Conservation (phyloP, 1,140 invertebrate genomes). For the Diplogasteroides magnus region DNA sequence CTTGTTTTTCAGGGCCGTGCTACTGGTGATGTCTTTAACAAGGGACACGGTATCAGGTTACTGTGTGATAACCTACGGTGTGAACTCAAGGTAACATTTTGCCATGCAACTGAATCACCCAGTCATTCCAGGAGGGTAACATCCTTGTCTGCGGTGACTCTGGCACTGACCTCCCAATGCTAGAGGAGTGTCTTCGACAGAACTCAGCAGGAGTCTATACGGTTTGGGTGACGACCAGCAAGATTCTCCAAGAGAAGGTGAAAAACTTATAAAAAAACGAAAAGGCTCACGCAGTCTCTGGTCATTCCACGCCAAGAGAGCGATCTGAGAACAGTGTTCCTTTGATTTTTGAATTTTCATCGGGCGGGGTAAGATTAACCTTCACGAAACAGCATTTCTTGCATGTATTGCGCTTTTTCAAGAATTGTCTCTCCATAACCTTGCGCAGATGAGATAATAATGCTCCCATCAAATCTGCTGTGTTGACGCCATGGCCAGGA, state of each 20-base stretch:
- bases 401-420: constrained; percentile 1
- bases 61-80: constrained; percentile 47
- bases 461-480: too few relatives aligned
- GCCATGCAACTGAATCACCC: background rate
- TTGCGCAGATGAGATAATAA: background rate
- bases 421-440: background rate
- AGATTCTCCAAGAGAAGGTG: constrained; percentile 30
- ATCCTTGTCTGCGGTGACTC: constrained; percentile 36
- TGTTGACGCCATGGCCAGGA: too few relatives aligned
- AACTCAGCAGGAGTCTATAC: constrained; percentile 33
- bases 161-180: constrained; percentile 36
- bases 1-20: constrained; percentile 14
- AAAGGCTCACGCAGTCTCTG: too few relatives aligned
- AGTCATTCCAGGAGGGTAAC: constrained; percentile 26
- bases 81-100: constrained; percentile 32
- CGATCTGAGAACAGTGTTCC: too few relatives aligned
- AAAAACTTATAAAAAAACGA: too few relatives aligned
- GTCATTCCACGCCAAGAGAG: too few relatives aligned
- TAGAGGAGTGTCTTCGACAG: constrained; percentile 27
- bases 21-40: constrained; percentile 50
- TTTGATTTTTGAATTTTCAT: too few relatives aligned
- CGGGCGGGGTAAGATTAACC: too few relatives aligned
- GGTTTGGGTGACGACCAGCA: constrained; percentile 34
- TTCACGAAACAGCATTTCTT: too few relatives aligned
- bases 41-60: constrained; percentile 50